Evolutionary conservation across 2,888 invertebrate genomes (phyloP).

Genomic region (Apamea crenata): DNA sequence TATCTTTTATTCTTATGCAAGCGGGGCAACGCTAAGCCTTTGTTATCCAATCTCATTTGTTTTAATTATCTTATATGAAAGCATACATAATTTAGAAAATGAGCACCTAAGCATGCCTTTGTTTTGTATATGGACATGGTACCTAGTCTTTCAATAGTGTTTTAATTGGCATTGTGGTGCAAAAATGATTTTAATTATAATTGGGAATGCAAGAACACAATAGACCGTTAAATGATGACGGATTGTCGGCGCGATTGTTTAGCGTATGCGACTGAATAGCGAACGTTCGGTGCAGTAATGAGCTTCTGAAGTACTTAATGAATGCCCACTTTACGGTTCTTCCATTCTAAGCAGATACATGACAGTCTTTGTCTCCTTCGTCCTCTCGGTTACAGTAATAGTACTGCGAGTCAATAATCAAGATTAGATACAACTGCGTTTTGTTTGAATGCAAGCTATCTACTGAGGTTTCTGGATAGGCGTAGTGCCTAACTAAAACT

Average conservation of each 20-base stretch:
- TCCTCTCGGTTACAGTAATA: slow-evolving; percentile 42
- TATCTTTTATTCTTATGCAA: slow-evolving; percentile 71
- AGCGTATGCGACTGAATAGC: slow-evolving; percentile 82
- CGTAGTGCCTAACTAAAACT: slow-evolving; percentile 29
- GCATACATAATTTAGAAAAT: slow-evolving; percentile 57
- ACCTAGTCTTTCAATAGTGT: slow-evolving; percentile 61
- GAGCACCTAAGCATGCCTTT: slow-evolving; percentile 54
- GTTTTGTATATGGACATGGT: slow-evolving; percentile 53
- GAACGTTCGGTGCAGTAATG: slow-evolving; percentile 82
- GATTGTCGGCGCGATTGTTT: slow-evolving; percentile 80
- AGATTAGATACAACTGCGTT: slow-evolving; percentile 5
- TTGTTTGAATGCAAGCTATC: slow-evolving; percentile 37
- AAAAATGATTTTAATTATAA: slow-evolving; percentile 82
- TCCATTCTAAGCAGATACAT: slow-evolving; percentile 70
- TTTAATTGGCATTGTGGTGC: slow-evolving; percentile 75
- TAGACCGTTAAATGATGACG: slow-evolving; percentile 82
- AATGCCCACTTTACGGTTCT: slow-evolving; percentile 72
- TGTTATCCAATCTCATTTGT: slow-evolving; percentile 59
- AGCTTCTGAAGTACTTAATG: slow-evolving; percentile 81
- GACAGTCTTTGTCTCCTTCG: slow-evolving; percentile 54
- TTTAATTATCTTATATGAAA: slow-evolving; percentile 53
- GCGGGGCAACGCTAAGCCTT: slow-evolving; percentile 30
- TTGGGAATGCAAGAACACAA: slow-evolving; percentile 79
- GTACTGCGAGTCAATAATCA: slow-evolving; percentile 10
- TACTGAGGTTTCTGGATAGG: slow-evolving; percentile 37